Evolutionary conservation across 2,113 vertebrate genomes (phyloP).

Genomic region (Muscicapa adusta): DNA sequence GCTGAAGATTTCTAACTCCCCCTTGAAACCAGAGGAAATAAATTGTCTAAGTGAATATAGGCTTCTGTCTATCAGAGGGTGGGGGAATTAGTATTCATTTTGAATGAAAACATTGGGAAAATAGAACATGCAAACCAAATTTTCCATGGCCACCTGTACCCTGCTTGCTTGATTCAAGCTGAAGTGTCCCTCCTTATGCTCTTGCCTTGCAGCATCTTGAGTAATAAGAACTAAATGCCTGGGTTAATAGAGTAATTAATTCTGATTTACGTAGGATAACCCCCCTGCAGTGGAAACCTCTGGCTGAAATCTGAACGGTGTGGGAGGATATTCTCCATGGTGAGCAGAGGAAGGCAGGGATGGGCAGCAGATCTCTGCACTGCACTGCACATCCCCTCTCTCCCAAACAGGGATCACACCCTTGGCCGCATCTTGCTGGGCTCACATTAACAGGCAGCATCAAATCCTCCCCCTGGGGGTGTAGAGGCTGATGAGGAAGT

Average conservation of each 20-base stretch:
- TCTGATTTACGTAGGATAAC: not conserved
- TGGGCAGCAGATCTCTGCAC: not conserved
- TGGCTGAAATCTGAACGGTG: rapidly evolving
- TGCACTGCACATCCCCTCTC: rapidly evolving
- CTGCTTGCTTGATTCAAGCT: not conserved
- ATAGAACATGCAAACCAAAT: not conserved
- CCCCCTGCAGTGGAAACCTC: not conserved
- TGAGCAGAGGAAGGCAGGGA: not conserved
- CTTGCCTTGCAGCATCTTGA: not conserved
- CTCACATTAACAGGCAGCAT: not conserved
- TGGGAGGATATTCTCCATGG: not conserved
- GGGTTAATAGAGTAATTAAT: constrained; percentile 20
- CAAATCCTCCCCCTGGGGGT: not conserved
- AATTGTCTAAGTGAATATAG: not conserved
- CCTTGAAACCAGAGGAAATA: not conserved
- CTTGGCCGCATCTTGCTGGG: not conserved
- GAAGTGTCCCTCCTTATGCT: not conserved
- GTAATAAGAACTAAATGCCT: not conserved
- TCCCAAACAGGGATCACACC: not conserved
- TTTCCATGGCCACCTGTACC: not conserved
- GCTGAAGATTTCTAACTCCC: not conserved
- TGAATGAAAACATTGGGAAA: not conserved
- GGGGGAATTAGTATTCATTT: not conserved
- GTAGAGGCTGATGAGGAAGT: not conserved
- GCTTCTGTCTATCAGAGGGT: not conserved